phyloP scores from a whole-genome alignment of 2,797 vertebrate species.

The Graptemys geographica region DNA sequence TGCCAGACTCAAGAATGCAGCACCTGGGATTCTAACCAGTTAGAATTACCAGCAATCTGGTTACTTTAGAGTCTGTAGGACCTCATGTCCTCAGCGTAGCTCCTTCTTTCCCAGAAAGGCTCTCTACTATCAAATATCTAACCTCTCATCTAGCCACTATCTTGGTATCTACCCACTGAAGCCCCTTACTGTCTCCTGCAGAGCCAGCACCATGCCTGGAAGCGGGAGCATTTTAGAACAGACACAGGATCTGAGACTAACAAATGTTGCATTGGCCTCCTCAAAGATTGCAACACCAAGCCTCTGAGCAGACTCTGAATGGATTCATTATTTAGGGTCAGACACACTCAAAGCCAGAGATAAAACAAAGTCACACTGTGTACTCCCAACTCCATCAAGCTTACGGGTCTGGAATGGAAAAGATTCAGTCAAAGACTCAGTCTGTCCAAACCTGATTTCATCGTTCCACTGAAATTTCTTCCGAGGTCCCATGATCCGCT shows the following conservation, averaged over 20 bases:
- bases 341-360: background rate
- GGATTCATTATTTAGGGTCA: background rate
- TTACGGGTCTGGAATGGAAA: background rate
- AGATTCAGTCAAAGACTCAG: background rate
- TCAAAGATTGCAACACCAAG: background rate
- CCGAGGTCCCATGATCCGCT: constrained; percentile 85
- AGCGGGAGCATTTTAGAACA: background rate
- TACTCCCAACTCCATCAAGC: background rate
- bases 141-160: background rate
- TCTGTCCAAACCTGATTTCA: constrained; percentile 88
- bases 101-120: constrained; percentile 6
- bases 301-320: background rate
- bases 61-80: background rate
- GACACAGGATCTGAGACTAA: background rate
- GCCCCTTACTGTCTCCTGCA: background rate
- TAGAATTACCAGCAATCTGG: background rate
- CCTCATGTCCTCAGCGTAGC: background rate
- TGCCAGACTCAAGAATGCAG: background rate
- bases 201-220: background rate
- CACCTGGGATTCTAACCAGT: background rate
- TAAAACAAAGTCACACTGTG: background rate
- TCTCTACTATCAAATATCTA: background rate
- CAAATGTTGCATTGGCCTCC: background rate
- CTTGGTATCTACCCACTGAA: background rate
- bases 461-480: constrained; percentile 96